Evolutionary conservation across 1,140 invertebrate species (phyloP), one percentile per base, ranked within the genome.

Genomic region (Caenorhabditis brenneri): DNA sequence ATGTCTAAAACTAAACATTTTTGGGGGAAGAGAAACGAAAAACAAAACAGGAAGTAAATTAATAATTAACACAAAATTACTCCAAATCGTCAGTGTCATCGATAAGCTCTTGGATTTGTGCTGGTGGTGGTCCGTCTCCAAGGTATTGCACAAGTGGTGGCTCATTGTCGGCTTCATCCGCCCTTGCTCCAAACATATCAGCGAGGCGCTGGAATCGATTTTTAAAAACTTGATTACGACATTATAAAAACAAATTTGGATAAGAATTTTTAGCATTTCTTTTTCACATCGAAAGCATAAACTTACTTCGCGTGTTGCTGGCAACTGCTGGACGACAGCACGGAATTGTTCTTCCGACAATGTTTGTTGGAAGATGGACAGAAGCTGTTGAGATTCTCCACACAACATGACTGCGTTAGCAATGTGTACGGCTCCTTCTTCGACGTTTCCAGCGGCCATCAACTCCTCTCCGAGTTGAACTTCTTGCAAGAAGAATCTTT

Each of bases 341-440:
- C 36, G n/a, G 83, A 85, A 87, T n/a, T 84, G 82, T 90, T 95
- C 94, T 42, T 95, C 95, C 84, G 96, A 96, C 89, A 98, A 93
- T 79, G 96, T 97, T 91, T 96, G 95, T 91, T 97, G 95, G n/a
- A 98, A 92, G 80, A 96, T 94, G 91, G 95, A 94, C n/a, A 99
- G 92, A 16, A 98, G 92, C 89, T 97, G 95, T 87, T 96, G 94
- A 0, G 96, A 96, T 91, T 98, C 96, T 27, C 95, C 95, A 91
- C 97, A 98, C 2, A 98, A 95, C n/a, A 96, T 95, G 31, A 98
- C 94, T 27, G 97, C 97, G 91, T 96, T 96, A 33, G 95, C 94
- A 83, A 99, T 93, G 92, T 98, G 97, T 91, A 98, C 96, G 31
- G 98, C 94, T 80, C 95, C 97, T 55, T 93, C 94, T 85, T 97